phyloP scores from a whole-genome alignment of 2,888 invertebrate genomes.

The Drosophila algonquin region DNA sequence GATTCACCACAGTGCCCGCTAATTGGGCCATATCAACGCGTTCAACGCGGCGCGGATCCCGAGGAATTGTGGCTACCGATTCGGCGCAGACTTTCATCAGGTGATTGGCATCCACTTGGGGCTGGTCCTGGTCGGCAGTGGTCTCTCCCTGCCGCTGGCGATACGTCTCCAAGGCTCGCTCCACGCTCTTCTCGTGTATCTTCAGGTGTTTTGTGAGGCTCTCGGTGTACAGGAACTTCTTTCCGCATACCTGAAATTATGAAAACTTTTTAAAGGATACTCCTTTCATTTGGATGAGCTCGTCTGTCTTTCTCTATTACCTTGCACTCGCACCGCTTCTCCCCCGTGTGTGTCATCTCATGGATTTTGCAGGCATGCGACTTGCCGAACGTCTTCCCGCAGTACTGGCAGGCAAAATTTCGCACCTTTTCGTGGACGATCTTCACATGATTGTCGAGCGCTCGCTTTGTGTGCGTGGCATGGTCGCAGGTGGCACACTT shows the following conservation, averaged over 20 bases:
- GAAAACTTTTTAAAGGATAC: too few species aligned
- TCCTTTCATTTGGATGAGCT: too few species aligned
- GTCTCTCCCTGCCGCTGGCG: slow-evolving; percentile 76
- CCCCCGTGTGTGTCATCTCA: slow-evolving; percentile 81
- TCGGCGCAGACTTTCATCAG: slow-evolving; percentile 79
- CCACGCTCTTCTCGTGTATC: slow-evolving; percentile 80
- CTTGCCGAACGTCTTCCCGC: slow-evolving; percentile 81
- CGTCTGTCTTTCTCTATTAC: neutral
- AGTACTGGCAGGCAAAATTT: slow-evolving; percentile 80
- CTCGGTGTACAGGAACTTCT: slow-evolving; percentile 79
- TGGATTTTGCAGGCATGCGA: slow-evolving; percentile 82
- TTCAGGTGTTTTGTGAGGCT: slow-evolving; percentile 81
- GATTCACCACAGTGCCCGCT: slow-evolving; percentile 80
- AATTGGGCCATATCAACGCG: slow-evolving; percentile 78
- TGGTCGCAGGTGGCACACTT: slow-evolving; percentile 80
- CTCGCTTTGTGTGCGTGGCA: slow-evolving; percentile 81
- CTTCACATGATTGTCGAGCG: slow-evolving; percentile 79
- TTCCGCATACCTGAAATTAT: slow-evolving; percentile 66
- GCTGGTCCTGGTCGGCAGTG: slow-evolving; percentile 30
- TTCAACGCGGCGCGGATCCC: slow-evolving; percentile 79
- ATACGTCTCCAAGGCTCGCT: slow-evolving; percentile 79
- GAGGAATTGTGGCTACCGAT: slow-evolving; percentile 78
- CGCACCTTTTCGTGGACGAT: slow-evolving; percentile 80
- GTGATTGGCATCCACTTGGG: slow-evolving; percentile 66
- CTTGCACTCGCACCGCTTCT: slow-evolving; percentile 81